Conservation (phyloP, 2,888 invertebrate species). For the Augiades crinisus region DNA sequence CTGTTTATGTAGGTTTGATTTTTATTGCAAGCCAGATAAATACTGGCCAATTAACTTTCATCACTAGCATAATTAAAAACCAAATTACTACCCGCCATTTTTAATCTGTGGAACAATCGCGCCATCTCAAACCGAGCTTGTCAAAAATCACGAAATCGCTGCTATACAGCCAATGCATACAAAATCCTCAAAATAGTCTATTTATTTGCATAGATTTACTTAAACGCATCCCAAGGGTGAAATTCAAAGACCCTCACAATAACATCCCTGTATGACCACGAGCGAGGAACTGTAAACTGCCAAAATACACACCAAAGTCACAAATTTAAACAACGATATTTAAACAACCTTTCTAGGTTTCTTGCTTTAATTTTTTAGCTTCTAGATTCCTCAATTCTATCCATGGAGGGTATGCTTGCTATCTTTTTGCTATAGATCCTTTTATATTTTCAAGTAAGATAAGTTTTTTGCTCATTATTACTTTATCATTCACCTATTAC, state of each 20-base stretch:
- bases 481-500: too few relatives aligned
- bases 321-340: too few relatives aligned
- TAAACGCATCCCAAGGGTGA: constrained; percentile 29
- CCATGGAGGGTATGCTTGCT: too few relatives aligned
- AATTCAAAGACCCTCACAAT: neutral
- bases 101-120: neutral
- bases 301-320: neutral
- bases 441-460: too few relatives aligned
- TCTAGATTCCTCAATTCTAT: too few relatives aligned
- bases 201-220: constrained; percentile 35
- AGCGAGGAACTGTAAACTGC: neutral
- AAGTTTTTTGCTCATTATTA: too few relatives aligned
- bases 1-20: too few relatives aligned
- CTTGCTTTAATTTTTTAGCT: neutral
- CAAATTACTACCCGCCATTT: neutral
- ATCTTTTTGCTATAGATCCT: too few relatives aligned
- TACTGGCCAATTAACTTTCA: too few relatives aligned
- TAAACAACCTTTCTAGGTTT: too few relatives aligned
- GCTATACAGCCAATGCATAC: constrained; percentile 21
- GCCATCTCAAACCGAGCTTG: neutral
- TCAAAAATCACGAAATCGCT: constrained; percentile 1
- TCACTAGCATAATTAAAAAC: neutral
- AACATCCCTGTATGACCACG: neutral
- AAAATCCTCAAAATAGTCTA: constrained; percentile 20
- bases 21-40: too few relatives aligned